These are phyloP conservation scores for Idris sp. DNA, from an alignment of 1,140 invertebrate species.

Conservation along the genomic window DNA sequence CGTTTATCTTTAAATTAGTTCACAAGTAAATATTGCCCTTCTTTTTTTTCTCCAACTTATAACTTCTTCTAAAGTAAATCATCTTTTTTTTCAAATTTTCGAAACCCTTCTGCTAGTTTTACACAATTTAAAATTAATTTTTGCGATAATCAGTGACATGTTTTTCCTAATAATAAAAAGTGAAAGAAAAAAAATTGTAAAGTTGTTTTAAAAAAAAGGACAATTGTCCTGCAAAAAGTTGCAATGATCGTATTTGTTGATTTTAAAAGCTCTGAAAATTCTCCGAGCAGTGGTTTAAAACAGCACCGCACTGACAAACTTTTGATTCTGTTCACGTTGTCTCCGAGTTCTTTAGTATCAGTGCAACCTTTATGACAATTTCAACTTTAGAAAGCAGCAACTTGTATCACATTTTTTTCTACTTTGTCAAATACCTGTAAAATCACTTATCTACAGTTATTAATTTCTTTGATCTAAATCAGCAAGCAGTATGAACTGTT, in stretches of 20 bases:
- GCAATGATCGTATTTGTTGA: slow-evolving; percentile 40
- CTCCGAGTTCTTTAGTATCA: slow-evolving; percentile 87
- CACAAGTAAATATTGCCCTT: too few relatives aligned
- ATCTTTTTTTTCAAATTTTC: too few relatives aligned
- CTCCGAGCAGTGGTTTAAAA: slow-evolving; percentile 86
- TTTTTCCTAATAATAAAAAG: too few relatives aligned
- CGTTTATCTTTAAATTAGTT: slow-evolving; percentile 19
- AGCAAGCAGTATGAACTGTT: too few relatives aligned
- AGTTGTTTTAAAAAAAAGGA: slow-evolving; percentile 14
- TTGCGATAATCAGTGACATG: too few relatives aligned
- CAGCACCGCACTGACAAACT: too few relatives aligned
- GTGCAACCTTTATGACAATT: slow-evolving; percentile 93
- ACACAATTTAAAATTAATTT: too few relatives aligned
- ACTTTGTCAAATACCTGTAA: slow-evolving; percentile 86
- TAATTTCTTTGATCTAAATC: slow-evolving; percentile 69
- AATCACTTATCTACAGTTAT: slow-evolving; percentile 15
- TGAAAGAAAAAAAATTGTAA: too few relatives aligned
- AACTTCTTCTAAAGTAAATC: too few relatives aligned
- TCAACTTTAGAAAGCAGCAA: slow-evolving; percentile 86
- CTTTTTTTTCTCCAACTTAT: too few relatives aligned
- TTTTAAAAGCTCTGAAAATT: slow-evolving; percentile 47
- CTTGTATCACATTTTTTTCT: slow-evolving; percentile 94
- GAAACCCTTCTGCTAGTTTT: too few relatives aligned
- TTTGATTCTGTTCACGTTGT: slow-evolving; percentile 91
- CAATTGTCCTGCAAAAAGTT: slow-evolving; percentile 28